Percentiles rank a stretch among this genome's conserved stretches.
Conservation (phyloP, 2,797 vertebrate species). For the Mormyrus proboscirostris region DNA sequence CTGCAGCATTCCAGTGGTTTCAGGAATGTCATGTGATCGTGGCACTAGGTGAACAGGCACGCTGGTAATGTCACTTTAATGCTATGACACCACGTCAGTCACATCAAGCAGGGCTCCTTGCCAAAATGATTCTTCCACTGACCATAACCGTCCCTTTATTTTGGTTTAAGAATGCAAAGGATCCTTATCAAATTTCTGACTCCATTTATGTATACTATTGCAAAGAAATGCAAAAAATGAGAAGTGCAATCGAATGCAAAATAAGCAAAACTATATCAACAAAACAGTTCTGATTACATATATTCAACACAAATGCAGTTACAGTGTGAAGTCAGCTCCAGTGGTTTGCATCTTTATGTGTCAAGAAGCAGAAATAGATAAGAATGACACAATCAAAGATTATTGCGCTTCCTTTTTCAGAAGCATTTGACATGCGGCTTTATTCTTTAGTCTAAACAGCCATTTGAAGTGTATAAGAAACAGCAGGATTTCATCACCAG, state of each 20-base stretch:
- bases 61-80: not conserved
- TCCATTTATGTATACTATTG: not conserved
- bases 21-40: not conserved
- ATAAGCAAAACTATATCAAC: not conserved
- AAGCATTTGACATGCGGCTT: not conserved
- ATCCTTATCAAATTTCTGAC: not conserved
- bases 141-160: not conserved
- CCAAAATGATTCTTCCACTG: not conserved
- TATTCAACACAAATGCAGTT: not conserved
- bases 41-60: not conserved
- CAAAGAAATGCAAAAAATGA: not conserved
- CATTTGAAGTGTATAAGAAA: not conserved
- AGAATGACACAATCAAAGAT: not conserved
- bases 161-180: not conserved
- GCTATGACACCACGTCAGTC: not conserved
- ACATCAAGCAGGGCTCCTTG: not conserved
- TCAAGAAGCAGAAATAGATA: slow-evolving; percentile 4
- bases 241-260: not conserved
- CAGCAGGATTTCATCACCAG: slow-evolving; percentile 7
- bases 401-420: not conserved
- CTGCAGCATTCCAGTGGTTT: not conserved
- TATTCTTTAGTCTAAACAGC: not conserved
- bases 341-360: not conserved
- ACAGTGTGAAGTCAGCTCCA: not conserved
- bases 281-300: not conserved